Evolutionary conservation across 2,888 invertebrate species (phyloP).

Genomic region (Agelastica alni): DNA sequence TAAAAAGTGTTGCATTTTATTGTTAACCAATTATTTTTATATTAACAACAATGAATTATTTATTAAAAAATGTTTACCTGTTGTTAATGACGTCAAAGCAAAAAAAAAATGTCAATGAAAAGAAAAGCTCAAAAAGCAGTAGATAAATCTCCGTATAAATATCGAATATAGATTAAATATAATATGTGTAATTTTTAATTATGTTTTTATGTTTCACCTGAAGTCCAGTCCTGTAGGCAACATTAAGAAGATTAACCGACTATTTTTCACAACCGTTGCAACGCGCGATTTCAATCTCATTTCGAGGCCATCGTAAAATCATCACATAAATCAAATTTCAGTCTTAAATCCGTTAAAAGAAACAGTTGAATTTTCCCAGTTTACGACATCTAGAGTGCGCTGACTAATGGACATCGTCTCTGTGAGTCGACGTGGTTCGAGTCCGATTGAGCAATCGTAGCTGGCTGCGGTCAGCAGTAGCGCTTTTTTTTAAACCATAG

Average conservation of each 20-base stretch:
- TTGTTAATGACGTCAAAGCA: no score
- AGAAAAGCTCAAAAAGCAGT: no score
- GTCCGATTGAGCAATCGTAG: slow-evolving; percentile 19
- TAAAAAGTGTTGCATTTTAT: no score
- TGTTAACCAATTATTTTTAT: no score
- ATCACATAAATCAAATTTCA: slow-evolving; percentile 24
- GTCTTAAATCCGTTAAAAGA: slow-evolving; percentile 22
- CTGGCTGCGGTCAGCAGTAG: slow-evolving; percentile 1
- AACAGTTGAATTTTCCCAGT: slow-evolving; percentile 25
- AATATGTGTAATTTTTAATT: no score
- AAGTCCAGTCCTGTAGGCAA: neutral
- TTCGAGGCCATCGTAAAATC: slow-evolving; percentile 23
- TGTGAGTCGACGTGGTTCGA: slow-evolving; percentile 17
- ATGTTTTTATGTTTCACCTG: no score
- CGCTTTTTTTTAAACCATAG: neutral
- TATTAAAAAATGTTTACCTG: no score
- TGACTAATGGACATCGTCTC: slow-evolving; percentile 21
- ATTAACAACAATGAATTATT: no score
- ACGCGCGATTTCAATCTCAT: slow-evolving; percentile 19
- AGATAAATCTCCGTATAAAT: no score
- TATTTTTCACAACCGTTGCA: slow-evolving; percentile 9
- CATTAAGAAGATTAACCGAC: slow-evolving; percentile 17
- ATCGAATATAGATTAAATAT: no score
- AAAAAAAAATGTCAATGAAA: no score
- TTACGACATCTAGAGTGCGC: slow-evolving; percentile 23